Percentiles rank a stretch among this genome's conserved stretches.
These are phyloP conservation scores for Pristionchus arcanus DNA, from an alignment of 2,888 invertebrate genomes.

Conservation along the genomic window DNA sequence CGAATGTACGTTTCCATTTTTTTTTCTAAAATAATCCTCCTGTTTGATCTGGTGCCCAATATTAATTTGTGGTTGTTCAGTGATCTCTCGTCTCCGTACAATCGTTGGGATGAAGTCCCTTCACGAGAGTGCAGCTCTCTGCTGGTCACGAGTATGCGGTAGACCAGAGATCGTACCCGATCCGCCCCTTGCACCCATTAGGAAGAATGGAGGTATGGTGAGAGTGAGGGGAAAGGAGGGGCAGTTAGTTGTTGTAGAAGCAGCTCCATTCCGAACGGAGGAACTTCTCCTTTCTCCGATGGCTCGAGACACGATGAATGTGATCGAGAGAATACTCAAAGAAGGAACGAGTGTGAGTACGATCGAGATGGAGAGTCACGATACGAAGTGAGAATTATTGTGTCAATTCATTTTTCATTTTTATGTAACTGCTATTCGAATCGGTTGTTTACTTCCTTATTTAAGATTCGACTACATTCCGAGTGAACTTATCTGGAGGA, in stretches of 20 bases:
- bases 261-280: conserved; percentile 28
- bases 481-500: conserved; percentile 34
- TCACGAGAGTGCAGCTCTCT: conserved; percentile 57
- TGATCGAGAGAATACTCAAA: conserved; percentile 14
- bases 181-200: neutral
- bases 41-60: neutral
- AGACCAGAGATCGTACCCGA: conserved; percentile 53
- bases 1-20: conserved; percentile 40
- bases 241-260: neutral
- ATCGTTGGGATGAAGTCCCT: conserved; percentile 58
- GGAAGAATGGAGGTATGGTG: conserved; percentile 5
- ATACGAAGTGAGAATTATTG: neutral
- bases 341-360: conserved; percentile 9
- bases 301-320: conserved; percentile 47
- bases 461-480: conserved; percentile 34
- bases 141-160: conserved; percentile 49
- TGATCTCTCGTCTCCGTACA: conserved; percentile 54
- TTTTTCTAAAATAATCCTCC: neutral
- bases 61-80: neutral
- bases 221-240: neutral
- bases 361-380: conserved; percentile 42
- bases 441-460: neutral
- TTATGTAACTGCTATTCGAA: neutral
- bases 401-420: neutral
- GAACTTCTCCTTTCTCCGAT: neutral